A percentile compares a stretch with the other conserved stretches of the same genome.
phyloP scores from a whole-genome alignment of 1,140 invertebrate species.

The Ostrea edulis region DNA sequence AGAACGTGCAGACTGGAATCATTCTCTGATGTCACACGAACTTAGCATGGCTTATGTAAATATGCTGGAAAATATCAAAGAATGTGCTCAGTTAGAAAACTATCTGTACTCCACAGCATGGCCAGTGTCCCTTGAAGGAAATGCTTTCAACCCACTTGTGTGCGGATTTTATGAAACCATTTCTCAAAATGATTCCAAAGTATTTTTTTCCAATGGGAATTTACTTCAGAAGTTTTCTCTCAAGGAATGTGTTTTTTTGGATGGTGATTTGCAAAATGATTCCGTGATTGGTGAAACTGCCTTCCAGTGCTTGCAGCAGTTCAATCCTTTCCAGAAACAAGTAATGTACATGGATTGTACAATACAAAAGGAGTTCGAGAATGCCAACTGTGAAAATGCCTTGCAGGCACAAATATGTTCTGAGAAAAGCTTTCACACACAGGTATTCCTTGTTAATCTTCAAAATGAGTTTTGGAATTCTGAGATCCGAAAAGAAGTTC shows the following conservation, averaged over 20 bases:
- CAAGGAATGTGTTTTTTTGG: background rate
- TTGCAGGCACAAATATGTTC: background rate
- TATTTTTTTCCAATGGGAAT: background rate
- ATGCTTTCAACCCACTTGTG: background rate
- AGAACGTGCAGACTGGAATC: slow-evolving; percentile 42
- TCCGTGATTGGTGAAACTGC: background rate
- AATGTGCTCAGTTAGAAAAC: background rate
- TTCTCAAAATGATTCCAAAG: background rate
- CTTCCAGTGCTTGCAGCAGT: background rate
- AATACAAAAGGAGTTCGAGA: background rate
- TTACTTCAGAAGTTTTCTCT: background rate
- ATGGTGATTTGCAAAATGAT: background rate
- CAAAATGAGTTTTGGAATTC: background rate
- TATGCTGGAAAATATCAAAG: background rate
- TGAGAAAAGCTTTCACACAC: slow-evolving; percentile 7
- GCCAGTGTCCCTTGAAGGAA: background rate
- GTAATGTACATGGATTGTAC: background rate
- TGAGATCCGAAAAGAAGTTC: background rate
- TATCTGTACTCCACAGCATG: background rate
- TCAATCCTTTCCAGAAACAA: background rate
- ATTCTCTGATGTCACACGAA: background rate
- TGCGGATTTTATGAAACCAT: background rate
- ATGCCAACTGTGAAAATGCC: background rate
- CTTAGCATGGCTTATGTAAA: background rate
- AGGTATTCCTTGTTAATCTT: slow-evolving; percentile 1